These are phyloP conservation scores for Stenolophus ochropezus DNA, from an alignment of 2,888 invertebrate species.

Conservation along the genomic window DNA sequence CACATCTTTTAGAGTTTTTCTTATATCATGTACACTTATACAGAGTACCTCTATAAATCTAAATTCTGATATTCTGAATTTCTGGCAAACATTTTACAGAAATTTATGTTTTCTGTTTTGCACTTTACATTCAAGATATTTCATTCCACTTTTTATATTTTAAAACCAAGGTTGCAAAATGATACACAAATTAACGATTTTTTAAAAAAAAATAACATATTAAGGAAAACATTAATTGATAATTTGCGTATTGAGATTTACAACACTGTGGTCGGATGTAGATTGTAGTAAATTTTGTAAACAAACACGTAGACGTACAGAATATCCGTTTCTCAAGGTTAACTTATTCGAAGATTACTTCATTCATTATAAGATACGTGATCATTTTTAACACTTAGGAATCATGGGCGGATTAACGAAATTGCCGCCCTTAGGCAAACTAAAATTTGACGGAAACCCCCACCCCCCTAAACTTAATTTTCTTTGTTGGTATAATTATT, in stretches of 20 bases:
- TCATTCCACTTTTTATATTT: background rate
- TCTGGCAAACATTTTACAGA: background rate
- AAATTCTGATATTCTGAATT: too few species aligned
- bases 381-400: too few species aligned
- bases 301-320: background rate
- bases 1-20: too few species aligned
- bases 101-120: background rate
- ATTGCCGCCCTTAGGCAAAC: too few species aligned
- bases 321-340: slow-evolving; percentile 11
- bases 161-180: slow-evolving; percentile 15
- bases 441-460: too few species aligned
- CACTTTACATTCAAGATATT: background rate
- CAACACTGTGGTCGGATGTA: too few species aligned
- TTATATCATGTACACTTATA: too few species aligned
- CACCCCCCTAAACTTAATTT: too few species aligned
- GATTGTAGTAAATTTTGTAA: background rate
- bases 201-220: background rate
- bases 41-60: too few species aligned
- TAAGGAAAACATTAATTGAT: slow-evolving; percentile 12
- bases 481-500: too few species aligned
- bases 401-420: too few species aligned
- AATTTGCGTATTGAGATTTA: slow-evolving; percentile 1
- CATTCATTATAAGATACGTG: too few species aligned
- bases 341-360: background rate
- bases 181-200: background rate